Evolutionary conservation across 2,113 vertebrate genomes (phyloP).

Genomic region (Brachirus orientalis): DNA sequence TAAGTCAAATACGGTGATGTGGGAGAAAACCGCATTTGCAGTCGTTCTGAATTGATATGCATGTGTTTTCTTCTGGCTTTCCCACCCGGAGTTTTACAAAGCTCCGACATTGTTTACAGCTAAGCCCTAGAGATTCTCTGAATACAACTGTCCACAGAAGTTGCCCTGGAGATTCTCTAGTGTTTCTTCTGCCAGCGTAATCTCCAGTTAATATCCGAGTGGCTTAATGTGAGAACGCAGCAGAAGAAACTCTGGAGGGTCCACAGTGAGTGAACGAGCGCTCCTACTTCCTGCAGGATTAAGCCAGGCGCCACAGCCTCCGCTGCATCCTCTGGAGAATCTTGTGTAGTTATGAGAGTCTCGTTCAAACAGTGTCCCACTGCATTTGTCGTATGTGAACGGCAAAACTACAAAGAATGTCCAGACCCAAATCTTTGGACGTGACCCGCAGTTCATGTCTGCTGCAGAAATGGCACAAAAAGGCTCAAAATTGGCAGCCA

Average conservation of each 20-base stretch:
- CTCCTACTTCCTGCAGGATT: background rate
- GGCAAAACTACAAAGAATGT: too few species aligned
- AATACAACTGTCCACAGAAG: background rate
- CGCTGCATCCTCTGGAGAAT: too few species aligned
- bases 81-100: background rate
- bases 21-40: conserved; percentile 18
- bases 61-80: background rate
- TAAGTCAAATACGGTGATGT: conserved; percentile 11
- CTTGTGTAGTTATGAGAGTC: too few species aligned
- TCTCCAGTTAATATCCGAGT: background rate
- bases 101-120: background rate
- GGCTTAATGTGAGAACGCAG: background rate
- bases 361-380: too few species aligned
- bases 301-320: too few species aligned
- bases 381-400: too few species aligned
- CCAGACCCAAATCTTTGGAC: too few species aligned
- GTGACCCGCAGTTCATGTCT: too few species aligned
- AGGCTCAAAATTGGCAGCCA: too few species aligned
- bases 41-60: background rate
- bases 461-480: too few species aligned
- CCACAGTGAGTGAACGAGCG: too few species aligned
- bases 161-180: background rate
- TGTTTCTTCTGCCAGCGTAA: background rate
- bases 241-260: background rate
- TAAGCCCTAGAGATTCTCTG: background rate